Percentiles rank a stretch among this genome's conserved stretches.
Conservation (phyloP, 2,113 vertebrate genomes). For the Semnopithecus entellus region DNA sequence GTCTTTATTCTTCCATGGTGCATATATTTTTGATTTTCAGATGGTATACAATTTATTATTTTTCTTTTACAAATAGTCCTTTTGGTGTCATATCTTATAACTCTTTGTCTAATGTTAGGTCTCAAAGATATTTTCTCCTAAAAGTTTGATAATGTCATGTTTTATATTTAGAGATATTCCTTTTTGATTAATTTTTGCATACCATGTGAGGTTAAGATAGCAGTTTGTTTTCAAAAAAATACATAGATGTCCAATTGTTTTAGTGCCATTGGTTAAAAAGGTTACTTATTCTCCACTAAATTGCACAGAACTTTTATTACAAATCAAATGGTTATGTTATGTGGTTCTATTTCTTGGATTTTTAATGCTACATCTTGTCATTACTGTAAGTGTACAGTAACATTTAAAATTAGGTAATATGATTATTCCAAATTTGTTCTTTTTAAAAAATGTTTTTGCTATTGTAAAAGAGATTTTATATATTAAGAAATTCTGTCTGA, state of each 20-base stretch:
- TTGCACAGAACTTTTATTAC: background rate
- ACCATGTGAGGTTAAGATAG: background rate
- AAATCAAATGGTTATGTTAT: background rate
- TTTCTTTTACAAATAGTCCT: background rate
- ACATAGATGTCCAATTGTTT: background rate
- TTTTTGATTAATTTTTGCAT: background rate
- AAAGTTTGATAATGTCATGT: background rate
- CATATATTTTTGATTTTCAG: background rate
- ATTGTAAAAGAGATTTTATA: background rate
- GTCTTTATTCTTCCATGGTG: background rate
- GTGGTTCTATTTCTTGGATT: background rate
- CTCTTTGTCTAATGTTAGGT: background rate
- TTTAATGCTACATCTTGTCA: no score
- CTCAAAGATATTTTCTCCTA: background rate
- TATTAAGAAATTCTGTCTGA: background rate
- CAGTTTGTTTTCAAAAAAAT: background rate
- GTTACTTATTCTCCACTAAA: background rate
- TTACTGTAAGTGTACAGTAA: background rate
- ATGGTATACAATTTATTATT: background rate
- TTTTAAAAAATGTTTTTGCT: background rate
- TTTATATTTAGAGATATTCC: background rate
- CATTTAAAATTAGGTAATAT: background rate
- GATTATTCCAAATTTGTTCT: background rate
- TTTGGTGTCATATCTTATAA: background rate
- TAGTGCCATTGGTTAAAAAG: background rate